Evolutionary conservation across 2,888 invertebrate genomes (phyloP).

Genomic region (Mermis nigrescens): DNA sequence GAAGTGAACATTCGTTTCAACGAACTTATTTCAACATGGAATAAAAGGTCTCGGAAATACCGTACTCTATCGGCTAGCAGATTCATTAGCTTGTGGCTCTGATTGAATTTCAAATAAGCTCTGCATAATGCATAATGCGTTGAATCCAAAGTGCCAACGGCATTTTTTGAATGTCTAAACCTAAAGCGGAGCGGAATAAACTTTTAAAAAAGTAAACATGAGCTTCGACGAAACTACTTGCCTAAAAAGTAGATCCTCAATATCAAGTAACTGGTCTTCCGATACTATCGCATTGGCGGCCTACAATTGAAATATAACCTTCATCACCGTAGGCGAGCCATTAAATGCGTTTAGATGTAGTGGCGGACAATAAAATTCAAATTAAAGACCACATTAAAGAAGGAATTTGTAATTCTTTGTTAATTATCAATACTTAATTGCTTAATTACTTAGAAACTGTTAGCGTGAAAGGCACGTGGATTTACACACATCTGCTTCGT

Average conservation of each 20-base stretch:
- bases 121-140: constrained; percentile 60
- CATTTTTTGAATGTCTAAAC: constrained; percentile 50
- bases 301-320: not conserved
- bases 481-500: too few relatives aligned
- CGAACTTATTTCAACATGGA: too few relatives aligned
- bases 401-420: too few relatives aligned
- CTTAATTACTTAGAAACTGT: too few relatives aligned
- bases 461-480: too few relatives aligned
- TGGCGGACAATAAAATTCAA: too few relatives aligned
- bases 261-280: not conserved
- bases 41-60: too few relatives aligned
- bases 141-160: constrained; percentile 51
- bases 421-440: too few relatives aligned
- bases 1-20: too few relatives aligned
- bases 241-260: not conserved
- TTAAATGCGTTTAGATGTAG: too few relatives aligned
- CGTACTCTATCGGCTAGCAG: constrained; percentile 52
- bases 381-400: too few relatives aligned
- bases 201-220: constrained; percentile 1
- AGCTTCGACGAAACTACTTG: not conserved
- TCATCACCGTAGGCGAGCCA: too few relatives aligned
- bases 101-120: constrained; percentile 36
- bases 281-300: not conserved
- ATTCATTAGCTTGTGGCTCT: constrained; percentile 47
- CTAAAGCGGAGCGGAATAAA: not conserved